Base-by-base conservation (phyloP, 2,797 vertebrate genomes). In the Lepilemur ruficaudatus region DNA sequence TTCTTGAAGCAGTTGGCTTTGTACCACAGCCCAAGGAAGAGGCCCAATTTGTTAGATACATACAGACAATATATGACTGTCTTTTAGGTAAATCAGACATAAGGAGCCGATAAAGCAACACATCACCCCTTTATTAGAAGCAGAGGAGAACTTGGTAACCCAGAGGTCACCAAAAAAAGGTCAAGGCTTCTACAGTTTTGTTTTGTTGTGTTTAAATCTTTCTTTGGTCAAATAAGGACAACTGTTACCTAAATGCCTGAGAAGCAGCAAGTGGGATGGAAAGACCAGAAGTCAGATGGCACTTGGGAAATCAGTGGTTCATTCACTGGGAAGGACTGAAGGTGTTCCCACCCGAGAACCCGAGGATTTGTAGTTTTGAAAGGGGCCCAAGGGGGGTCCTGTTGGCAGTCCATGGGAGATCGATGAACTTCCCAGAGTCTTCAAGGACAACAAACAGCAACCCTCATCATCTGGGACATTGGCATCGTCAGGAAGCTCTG, bases 151-250 rank as follows among this genome's bases (percentile, higher is more conserved):
- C 6, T 38, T 25, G 61, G 61, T 97, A 88, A 94, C 30, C n/a
- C 90, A 73, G 59, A 93, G 28, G 38, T 85, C 78, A 82, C 57
- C 38, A 20, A 75, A 43, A 43, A 96, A 72, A 70, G 13, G 48
- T 69, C 30, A 93, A 79, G 35, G 2, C 28, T 61, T 87, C 67
- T 82, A 82, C 89, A 46, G 22, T 85, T 92, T 93, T 90, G 38
- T 72, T 96, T 94, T 80, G 8, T 79, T 94, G 70, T 67, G 20
- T 76, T 92, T 92, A 91, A 85, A 85, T 90, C 38, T 75, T 38
- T 61, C 18, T 72, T 50, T 95, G 72, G 4, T 79, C 61, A 35
- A 84, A 76, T 46, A 76, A 88, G 12, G 15, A 50, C 38, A 79
- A 48, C 7, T 90, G 48, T 85, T 92, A 90, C 84, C 90, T 90